Evolutionary conservation across 2,888 invertebrate genomes (phyloP).

Genomic region (Aspidapion aeneum): DNA sequence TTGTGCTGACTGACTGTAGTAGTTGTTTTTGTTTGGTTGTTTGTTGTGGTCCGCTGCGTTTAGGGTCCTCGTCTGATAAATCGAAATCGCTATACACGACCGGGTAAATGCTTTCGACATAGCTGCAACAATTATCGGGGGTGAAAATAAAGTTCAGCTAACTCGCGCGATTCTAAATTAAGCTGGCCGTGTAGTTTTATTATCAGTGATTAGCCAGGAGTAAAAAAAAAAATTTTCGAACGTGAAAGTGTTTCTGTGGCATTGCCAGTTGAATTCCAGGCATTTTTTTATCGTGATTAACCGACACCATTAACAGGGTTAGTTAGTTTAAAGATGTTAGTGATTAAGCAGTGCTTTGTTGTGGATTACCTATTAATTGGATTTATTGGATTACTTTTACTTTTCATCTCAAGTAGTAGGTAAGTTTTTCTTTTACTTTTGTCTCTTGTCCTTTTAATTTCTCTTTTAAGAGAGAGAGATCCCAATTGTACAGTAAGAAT

Average conservation of each 20-base stretch:
- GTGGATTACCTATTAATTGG: too few species aligned
- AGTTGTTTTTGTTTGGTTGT: not conserved
- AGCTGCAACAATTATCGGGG: not conserved
- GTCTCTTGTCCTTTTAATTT: too few species aligned
- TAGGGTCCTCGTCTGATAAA: not conserved
- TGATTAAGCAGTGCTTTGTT: too few species aligned
- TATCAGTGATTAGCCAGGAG: not conserved
- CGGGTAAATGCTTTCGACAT: not conserved
- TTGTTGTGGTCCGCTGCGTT: not conserved
- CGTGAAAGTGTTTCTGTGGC: not conserved
- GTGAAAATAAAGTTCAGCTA: not conserved
- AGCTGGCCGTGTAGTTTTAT: not conserved
- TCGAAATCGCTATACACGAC: not conserved
- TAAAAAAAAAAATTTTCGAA: too few species aligned
- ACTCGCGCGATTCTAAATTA: not conserved
- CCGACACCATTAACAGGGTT: not conserved
- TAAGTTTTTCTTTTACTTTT: too few species aligned
- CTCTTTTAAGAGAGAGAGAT: too few species aligned
- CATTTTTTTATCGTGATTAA: not conserved
- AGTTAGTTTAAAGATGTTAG: too few species aligned
- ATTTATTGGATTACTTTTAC: too few species aligned
- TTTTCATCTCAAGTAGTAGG: too few species aligned
- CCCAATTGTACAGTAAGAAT: too few species aligned
- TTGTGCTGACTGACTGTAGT: not conserved
- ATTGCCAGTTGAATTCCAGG: not conserved